These are phyloP conservation scores for Andrena marginata DNA, from an alignment of 2,888 invertebrate genomes.

Conservation along the genomic window DNA sequence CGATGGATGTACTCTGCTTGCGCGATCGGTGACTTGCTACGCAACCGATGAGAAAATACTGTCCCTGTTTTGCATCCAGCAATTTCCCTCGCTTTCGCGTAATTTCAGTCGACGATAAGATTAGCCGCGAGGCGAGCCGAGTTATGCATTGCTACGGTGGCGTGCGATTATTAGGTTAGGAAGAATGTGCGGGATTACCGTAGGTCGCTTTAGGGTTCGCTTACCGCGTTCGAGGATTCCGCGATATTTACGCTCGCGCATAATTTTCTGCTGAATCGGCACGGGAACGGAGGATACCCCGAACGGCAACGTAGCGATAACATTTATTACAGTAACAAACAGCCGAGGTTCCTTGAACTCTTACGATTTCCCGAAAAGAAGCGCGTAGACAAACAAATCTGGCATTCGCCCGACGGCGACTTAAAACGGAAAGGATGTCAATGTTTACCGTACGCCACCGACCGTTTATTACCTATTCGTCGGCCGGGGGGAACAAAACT, in stretches of 20 bases:
- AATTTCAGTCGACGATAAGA: constrained; percentile 14
- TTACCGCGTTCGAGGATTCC: constrained; percentile 18
- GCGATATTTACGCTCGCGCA: neutral
- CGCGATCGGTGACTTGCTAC: neutral
- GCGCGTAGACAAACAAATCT: no score
- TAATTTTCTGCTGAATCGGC: neutral
- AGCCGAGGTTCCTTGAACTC: no score
- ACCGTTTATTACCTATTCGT: neutral
- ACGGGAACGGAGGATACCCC: neutral
- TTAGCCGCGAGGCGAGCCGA: neutral
- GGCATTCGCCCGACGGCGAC: neutral
- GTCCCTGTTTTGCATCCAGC: neutral
- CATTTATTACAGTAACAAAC: neutral
- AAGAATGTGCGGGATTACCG: constrained; percentile 52
- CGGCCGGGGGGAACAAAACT: constrained; percentile 1
- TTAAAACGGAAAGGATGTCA: neutral
- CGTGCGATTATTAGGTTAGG: constrained; percentile 59
- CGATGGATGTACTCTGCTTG: neutral
- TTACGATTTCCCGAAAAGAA: no score
- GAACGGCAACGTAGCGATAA: neutral
- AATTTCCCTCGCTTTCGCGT: neutral
- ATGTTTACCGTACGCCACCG: neutral
- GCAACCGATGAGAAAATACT: neutral
- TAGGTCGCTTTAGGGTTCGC: constrained; percentile 49
- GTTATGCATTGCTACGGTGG: neutral